These are phyloP conservation scores for Diacarnus erythraeanus DNA, from an alignment of 37 sponge, comb jelly and placozoan species.

Conservation along the genomic window DNA sequence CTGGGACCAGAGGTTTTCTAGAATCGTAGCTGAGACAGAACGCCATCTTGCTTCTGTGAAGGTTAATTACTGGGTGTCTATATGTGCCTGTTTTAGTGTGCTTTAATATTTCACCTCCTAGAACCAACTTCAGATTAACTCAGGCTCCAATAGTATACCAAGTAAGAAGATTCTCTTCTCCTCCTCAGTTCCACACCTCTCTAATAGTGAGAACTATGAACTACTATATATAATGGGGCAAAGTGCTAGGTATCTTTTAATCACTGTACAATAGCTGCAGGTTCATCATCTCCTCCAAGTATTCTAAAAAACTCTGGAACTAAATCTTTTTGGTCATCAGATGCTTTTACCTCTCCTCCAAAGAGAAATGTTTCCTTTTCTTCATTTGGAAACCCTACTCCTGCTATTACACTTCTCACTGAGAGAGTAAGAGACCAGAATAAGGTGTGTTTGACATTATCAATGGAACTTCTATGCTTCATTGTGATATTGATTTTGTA, in stretches of 20 bases:
- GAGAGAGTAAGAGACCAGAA: background rate
- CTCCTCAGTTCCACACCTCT: too few species aligned
- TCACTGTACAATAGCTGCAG: too few species aligned
- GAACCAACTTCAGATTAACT: too few species aligned
- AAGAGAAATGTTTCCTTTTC: background rate
- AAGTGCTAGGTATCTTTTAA: too few species aligned
- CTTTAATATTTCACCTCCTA: too few species aligned
- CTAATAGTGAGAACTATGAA: too few species aligned
- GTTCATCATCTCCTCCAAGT: background rate
- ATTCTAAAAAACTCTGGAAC: background rate
- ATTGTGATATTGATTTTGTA: too few species aligned
- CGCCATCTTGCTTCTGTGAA: background rate
- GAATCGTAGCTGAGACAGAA: background rate
- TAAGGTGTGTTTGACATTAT: constrained; percentile 2
- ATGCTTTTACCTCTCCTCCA: background rate
- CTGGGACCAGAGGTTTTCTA: background rate
- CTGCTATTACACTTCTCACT: background rate
- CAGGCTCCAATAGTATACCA: too few species aligned
- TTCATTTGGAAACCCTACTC: background rate
- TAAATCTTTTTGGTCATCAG: background rate
- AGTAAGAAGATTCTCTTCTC: background rate
- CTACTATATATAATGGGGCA: too few species aligned
- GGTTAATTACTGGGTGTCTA: too few species aligned
- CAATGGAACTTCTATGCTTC: too few species aligned
- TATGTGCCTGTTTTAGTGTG: too few species aligned